Conservation (phyloP, 2,797 vertebrate species). For the Molossus molossus region DNA sequence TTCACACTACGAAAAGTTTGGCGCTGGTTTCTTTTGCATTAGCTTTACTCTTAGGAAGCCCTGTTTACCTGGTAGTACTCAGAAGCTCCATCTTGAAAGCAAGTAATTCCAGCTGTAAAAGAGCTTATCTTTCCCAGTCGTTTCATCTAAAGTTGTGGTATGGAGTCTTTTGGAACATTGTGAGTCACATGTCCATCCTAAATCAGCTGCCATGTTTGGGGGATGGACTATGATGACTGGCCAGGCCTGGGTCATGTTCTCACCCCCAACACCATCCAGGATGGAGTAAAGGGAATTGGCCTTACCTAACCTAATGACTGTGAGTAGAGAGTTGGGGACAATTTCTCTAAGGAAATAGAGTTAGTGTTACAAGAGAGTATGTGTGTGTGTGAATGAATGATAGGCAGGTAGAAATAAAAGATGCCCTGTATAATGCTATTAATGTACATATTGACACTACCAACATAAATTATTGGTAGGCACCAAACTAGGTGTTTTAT, state of each 20-base stretch:
- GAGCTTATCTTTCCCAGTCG: neutral
- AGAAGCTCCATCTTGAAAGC: slow-evolving; percentile 26
- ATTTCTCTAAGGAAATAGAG: slow-evolving; percentile 33
- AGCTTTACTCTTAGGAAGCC: neutral
- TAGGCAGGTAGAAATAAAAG: slow-evolving; percentile 31
- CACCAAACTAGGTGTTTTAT: neutral
- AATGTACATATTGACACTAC: neutral
- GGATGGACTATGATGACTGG: neutral
- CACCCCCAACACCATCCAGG: neutral
- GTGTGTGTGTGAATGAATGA: neutral
- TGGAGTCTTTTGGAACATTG: neutral
- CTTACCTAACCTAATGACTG: neutral
- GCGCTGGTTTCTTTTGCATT: slow-evolving; percentile 18
- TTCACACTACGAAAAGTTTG: neutral
- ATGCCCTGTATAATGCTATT: slow-evolving; percentile 2
- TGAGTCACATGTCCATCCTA: neutral
- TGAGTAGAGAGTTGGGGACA: neutral
- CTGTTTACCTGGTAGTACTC: neutral
- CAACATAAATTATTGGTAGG: slow-evolving; percentile 17
- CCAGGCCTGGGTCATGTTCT: neutral
- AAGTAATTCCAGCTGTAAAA: neutral
- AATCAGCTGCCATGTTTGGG: neutral
- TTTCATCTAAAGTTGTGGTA: neutral
- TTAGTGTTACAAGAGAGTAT: neutral
- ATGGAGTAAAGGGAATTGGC: neutral